Conservation (phyloP, 2,888 invertebrate species). For the Allacma fusca region DNA sequence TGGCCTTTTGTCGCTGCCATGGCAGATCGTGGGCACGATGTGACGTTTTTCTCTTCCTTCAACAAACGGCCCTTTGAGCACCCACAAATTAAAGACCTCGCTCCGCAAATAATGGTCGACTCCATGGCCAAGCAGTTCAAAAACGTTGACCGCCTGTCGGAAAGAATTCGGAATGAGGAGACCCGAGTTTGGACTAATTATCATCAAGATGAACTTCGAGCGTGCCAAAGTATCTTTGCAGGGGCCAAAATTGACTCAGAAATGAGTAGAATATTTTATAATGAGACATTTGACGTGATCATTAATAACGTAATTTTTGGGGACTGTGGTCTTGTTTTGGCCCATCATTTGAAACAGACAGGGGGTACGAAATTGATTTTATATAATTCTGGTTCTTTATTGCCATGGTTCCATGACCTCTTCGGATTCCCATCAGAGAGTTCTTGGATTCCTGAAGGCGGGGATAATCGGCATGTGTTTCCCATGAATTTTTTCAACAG, state of each 20-base stretch:
- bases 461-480: background rate
- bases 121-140: conserved; percentile 11
- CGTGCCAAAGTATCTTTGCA: conserved; percentile 28
- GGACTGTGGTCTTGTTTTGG: conserved; percentile 51
- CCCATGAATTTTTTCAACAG: conserved; percentile 44
- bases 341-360: conserved; percentile 21
- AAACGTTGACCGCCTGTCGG: conserved; percentile 25
- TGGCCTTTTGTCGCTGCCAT: conserved; percentile 37
- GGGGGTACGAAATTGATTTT: conserved; percentile 51
- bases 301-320: conserved; percentile 48
- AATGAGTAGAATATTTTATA: conserved; percentile 17
- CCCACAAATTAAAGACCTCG: conserved; percentile 41
- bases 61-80: conserved; percentile 14
- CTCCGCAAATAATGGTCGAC: conserved; percentile 29
- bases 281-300: conserved; percentile 47
- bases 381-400: conserved; percentile 42
- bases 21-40: conserved; percentile 38
- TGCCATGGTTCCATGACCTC: conserved; percentile 48
- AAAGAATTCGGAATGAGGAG: conserved; percentile 34
- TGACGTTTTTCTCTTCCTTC: conserved; percentile 21
- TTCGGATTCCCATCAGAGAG: conserved; percentile 47
- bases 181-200: conserved; percentile 28
- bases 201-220: conserved; percentile 36
- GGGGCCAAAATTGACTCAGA: background rate
- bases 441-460: conserved; percentile 45